Evolutionary conservation across 2,888 invertebrate species (phyloP).

Genomic region (Fissipunctia ypsillon): DNA sequence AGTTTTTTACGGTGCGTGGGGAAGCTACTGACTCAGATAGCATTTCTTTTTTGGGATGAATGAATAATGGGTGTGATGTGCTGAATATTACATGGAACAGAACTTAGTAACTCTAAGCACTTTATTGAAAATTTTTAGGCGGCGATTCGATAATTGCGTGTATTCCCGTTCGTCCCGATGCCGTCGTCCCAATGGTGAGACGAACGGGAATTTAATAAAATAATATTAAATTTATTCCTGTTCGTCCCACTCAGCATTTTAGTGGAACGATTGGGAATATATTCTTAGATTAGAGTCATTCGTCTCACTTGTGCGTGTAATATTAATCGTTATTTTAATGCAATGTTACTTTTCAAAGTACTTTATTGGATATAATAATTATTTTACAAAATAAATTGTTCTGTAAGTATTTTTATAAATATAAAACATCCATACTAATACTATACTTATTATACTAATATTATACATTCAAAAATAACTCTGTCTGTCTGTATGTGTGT

Average conservation of each 20-base stretch:
- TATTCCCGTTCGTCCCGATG: no score
- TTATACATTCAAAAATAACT: no score
- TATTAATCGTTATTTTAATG: not conserved
- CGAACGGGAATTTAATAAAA: no score
- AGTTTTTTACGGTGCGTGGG: constrained; percentile 61
- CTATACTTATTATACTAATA: no score
- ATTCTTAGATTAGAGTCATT: no score
- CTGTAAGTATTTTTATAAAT: not conserved
- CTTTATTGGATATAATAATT: not conserved
- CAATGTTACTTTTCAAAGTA: not conserved
- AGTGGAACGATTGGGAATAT: not conserved
- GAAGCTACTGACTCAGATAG: constrained; percentile 56
- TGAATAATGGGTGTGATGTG: constrained; percentile 47
- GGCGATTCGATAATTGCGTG: no score
- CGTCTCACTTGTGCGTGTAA: no score
- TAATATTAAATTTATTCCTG: no score
- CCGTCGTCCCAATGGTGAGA: no score
- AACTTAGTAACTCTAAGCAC: not conserved
- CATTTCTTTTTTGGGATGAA: constrained; percentile 55
- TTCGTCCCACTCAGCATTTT: not conserved
- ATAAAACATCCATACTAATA: no score
- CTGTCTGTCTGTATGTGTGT: no score
- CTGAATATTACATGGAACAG: constrained; percentile 34
- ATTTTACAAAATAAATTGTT: not conserved
- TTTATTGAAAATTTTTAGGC: not conserved